Percentiles rank a stretch among this genome's conserved stretches.
These are phyloP conservation scores for Mionectes macconnelli DNA, from an alignment of 2,113 vertebrate species.

Conservation along the genomic window DNA sequence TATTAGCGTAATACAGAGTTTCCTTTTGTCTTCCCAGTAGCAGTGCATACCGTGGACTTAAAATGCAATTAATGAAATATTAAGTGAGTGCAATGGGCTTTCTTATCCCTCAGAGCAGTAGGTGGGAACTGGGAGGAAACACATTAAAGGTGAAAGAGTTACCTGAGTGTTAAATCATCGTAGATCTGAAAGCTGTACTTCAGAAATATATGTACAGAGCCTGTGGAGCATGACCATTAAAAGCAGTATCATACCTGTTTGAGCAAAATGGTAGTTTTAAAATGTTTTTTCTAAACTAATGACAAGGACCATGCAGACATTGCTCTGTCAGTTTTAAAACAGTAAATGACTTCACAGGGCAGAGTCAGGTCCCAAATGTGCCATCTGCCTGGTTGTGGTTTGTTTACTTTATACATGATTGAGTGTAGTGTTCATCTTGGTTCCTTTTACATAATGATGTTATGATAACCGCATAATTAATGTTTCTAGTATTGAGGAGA, in stretches of 20 bases:
- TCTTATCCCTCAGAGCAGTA: not conserved
- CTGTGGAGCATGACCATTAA: not conserved
- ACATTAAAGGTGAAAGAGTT: not conserved
- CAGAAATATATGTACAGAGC: not conserved
- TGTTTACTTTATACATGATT: slow-evolving; percentile 46
- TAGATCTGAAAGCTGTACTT: not conserved
- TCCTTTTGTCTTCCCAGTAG: not conserved
- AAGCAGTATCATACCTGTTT: not conserved
- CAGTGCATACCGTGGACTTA: not conserved
- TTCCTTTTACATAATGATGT: slow-evolving; percentile 19
- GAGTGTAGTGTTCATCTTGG: not conserved
- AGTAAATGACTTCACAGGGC: not conserved
- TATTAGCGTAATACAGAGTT: slow-evolving; percentile 5
- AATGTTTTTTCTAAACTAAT: not conserved
- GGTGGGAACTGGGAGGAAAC: not conserved
- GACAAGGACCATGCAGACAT: not conserved
- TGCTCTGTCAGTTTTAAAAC: not conserved
- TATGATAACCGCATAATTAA: slow-evolving; percentile 33
- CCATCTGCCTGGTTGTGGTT: slow-evolving; percentile 21
- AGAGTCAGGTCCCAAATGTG: slow-evolving; percentile 37
- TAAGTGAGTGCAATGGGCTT: not conserved
- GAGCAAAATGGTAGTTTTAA: not conserved
- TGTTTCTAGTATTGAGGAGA: not conserved
- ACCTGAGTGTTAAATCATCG: not conserved
- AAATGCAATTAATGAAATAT: slow-evolving; percentile 25